Conservation (phyloP, 2,797 vertebrate genomes). For the Eulemur mongoz region DNA sequence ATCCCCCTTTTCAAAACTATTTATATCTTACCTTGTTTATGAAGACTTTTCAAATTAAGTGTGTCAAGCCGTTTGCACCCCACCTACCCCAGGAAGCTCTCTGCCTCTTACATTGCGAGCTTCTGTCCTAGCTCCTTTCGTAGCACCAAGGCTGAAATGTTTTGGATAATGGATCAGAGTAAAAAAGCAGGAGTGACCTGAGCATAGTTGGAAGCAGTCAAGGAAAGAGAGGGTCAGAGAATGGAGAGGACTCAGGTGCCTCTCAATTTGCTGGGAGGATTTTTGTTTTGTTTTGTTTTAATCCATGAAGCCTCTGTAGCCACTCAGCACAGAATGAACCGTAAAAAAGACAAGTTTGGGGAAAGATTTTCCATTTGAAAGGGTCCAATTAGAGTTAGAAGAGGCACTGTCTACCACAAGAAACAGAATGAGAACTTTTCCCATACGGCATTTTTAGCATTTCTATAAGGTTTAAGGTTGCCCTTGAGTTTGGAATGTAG, state of each 20-base stretch:
- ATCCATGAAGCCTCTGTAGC: neutral
- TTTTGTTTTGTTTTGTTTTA: neutral
- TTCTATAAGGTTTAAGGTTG: neutral
- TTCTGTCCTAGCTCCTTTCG: neutral
- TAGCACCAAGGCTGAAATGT: neutral
- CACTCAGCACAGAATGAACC: neutral
- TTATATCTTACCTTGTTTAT: neutral
- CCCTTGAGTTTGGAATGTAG: neutral
- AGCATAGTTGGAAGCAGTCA: neutral
- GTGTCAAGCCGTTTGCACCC: neutral
- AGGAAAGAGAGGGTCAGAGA: neutral
- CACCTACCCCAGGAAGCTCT: neutral
- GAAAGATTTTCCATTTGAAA: neutral
- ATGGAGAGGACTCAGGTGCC: neutral
- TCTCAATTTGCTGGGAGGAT: neutral
- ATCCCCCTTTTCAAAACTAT: neutral
- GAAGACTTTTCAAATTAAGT: neutral
- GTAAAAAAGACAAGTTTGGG: neutral
- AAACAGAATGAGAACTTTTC: neutral
- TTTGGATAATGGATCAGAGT: neutral
- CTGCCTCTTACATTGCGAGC: neutral
- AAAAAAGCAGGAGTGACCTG: neutral
- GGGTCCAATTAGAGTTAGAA: neutral
- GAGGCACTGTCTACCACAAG: neutral
- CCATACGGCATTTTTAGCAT: neutral